A percentile compares a stretch with the other conserved stretches of the same genome.
Evolutionary conservation across 2,888 invertebrate genomes (phyloP).

Genomic region (Microplitis manilae): DNA sequence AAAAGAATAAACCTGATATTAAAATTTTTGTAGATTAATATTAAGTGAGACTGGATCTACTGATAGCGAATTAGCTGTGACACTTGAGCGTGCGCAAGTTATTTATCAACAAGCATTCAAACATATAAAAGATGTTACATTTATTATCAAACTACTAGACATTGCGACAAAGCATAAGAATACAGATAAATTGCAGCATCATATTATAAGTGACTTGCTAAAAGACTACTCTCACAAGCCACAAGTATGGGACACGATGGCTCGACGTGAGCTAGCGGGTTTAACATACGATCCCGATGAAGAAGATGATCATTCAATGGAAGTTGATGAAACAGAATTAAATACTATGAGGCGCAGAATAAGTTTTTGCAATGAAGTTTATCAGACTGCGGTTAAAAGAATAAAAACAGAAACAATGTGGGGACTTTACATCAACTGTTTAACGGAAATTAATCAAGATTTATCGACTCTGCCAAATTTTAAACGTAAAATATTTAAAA

Average conservation of each 20-base stretch:
- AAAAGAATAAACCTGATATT: conserved; percentile 26
- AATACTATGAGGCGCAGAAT: conserved; percentile 71
- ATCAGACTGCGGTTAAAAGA: conserved; percentile 72
- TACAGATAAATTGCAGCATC: conserved; percentile 75
- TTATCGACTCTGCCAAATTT: conserved; percentile 70
- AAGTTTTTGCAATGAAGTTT: conserved; percentile 72
- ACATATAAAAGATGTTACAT: conserved; percentile 74
- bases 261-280: conserved; percentile 76
- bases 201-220: conserved; percentile 74
- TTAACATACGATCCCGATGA: conserved; percentile 58
- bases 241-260: conserved; percentile 76
- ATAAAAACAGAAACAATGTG: conserved; percentile 74
- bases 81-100: conserved; percentile 75
- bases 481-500: conserved; percentile 73
- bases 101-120: conserved; percentile 78
- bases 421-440: conserved; percentile 75
- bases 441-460: conserved; percentile 74
- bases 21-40: conserved; percentile 38
- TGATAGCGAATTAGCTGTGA: conserved; percentile 54
- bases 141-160: conserved; percentile 77
- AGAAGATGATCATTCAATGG: conserved; percentile 52
- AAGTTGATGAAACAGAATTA: conserved; percentile 55
- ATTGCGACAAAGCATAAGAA: conserved; percentile 76
- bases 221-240: conserved; percentile 73
- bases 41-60: conserved; percentile 44